Conservation (phyloP, 64 coral and sea anemone genomes). For the Pocillopora verrucosa region DNA sequence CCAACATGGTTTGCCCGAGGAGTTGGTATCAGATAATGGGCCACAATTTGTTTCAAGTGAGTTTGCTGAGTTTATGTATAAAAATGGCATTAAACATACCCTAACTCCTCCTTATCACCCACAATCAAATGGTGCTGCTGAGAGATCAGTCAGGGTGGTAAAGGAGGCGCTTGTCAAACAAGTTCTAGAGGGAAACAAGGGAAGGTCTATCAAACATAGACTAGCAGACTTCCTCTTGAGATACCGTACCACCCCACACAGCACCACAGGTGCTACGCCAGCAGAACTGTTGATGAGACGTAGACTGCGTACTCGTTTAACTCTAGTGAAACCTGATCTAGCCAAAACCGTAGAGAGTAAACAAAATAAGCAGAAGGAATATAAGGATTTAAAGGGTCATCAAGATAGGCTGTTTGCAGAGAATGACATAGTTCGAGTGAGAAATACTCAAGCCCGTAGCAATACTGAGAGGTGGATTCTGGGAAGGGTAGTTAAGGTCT, state of each 20-base stretch:
- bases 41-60: not conserved
- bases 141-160: slow-evolving; percentile 36
- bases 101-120: slow-evolving; percentile 33
- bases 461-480: slow-evolving; percentile 62
- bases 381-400: too few relatives aligned
- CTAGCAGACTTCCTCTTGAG: slow-evolving; percentile 52
- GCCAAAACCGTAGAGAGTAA: not conserved
- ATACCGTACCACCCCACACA: slow-evolving; percentile 59
- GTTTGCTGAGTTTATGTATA: slow-evolving; percentile 25
- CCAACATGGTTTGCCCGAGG: slow-evolving; percentile 61
- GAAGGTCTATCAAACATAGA: slow-evolving; percentile 43
- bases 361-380: too few relatives aligned
- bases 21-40: not conserved
- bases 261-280: slow-evolving; percentile 38
- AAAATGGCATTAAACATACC: slow-evolving; percentile 37
- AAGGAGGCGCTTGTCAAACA: slow-evolving; percentile 36
- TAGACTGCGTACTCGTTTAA: not conserved
- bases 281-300: slow-evolving; percentile 29
- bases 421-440: too few relatives aligned
- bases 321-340: slow-evolving; percentile 2
- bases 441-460: too few relatives aligned
- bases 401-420: too few relatives aligned
- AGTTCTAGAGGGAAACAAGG: slow-evolving; percentile 25
- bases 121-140: slow-evolving; percentile 54
- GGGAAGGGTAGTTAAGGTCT: slow-evolving; percentile 76